phyloP scores from a whole-genome alignment of 2,113 vertebrate species.

The Columbina picui region DNA sequence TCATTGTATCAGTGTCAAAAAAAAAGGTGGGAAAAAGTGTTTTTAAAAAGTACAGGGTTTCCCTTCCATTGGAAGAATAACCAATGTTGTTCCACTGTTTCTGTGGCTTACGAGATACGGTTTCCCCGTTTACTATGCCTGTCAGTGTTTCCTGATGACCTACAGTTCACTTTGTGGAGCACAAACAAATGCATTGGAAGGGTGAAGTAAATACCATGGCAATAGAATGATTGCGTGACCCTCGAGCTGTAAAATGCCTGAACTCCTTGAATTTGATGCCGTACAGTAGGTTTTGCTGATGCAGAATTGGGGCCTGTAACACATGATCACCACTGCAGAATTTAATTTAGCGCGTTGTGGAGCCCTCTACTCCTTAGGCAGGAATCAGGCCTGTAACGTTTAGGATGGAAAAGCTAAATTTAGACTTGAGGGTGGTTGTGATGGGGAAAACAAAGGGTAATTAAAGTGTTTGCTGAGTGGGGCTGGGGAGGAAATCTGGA shows the following conservation, averaged over 20 bases:
- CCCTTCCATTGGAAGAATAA: background rate
- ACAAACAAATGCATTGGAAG: background rate
- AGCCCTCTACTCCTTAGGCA: background rate
- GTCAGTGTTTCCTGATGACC: background rate
- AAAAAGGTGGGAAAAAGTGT: background rate
- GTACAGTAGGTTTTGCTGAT: background rate
- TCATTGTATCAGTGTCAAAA: background rate
- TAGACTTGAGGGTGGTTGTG: background rate
- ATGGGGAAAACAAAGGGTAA: background rate
- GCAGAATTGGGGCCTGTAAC: background rate
- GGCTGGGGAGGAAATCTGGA: background rate
- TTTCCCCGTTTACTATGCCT: background rate
- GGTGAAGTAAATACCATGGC: background rate
- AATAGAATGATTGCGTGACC: background rate
- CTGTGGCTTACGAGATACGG: background rate
- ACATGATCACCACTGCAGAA: background rate
- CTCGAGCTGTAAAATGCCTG: background rate
- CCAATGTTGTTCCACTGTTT: background rate
- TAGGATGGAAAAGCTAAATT: background rate
- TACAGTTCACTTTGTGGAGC: background rate
- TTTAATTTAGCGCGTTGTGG: background rate
- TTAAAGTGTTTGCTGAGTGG: background rate
- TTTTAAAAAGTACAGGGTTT: background rate
- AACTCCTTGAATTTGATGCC: background rate
- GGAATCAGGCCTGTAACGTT: background rate